Evolutionary conservation across 2,113 vertebrate genomes (phyloP).

Genomic region (Equus quagga): DNA sequence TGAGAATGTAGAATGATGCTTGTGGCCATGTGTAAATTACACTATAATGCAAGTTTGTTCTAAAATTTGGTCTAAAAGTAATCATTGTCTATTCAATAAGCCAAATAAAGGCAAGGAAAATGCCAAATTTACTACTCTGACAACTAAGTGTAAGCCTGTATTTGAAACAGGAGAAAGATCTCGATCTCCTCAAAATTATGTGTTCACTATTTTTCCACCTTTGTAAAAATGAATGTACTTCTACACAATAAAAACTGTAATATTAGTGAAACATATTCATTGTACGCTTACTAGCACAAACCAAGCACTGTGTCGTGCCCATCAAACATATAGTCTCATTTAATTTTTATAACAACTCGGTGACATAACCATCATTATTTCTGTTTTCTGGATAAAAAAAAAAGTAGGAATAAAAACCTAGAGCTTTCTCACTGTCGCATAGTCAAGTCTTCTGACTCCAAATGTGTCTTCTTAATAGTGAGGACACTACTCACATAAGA

Average conservation of each 20-base stretch:
- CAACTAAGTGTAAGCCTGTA: neutral
- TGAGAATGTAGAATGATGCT: neutral
- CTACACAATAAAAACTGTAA: neutral
- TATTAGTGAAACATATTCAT: neutral
- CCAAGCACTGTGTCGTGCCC: neutral
- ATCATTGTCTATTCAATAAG: conserved; percentile 21
- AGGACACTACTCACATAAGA: neutral
- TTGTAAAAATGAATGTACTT: neutral
- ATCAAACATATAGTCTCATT: neutral
- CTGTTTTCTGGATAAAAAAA: neutral
- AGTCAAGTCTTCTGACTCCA: neutral
- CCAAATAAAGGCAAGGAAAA: conserved; percentile 31
- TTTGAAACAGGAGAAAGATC: conserved; percentile 14
- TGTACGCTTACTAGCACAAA: neutral
- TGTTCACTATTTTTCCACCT: neutral
- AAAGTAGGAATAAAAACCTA: neutral
- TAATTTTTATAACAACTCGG: neutral
- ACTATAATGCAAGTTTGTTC: neutral
- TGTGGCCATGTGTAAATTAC: neutral
- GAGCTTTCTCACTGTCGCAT: neutral
- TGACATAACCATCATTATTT: neutral
- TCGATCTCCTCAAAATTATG: neutral
- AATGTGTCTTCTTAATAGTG: neutral
- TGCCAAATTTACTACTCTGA: neutral
- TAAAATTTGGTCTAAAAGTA: conserved; percentile 7